Evolutionary conservation across 2,797 vertebrate species (phyloP).

Genomic region (Adrianichthys oophorus): DNA sequence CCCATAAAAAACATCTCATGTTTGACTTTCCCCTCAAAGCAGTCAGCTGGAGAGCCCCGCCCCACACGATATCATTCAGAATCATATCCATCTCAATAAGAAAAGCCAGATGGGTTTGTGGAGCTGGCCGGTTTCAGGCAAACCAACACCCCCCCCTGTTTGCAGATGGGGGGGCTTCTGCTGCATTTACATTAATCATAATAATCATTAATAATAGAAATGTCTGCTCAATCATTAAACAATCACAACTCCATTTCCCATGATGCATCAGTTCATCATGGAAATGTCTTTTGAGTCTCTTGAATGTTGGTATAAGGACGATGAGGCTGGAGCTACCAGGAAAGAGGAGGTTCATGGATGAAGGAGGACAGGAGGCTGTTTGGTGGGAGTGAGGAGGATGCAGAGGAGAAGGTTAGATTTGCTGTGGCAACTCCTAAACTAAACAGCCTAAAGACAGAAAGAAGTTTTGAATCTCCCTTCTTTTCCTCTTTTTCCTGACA

Average conservation of each 20-base stretch:
- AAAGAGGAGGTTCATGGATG: too few relatives aligned
- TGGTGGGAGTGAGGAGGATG: too few relatives aligned
- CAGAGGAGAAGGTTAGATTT: too few relatives aligned
- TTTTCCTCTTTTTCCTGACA: too few relatives aligned
- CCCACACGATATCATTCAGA: conserved; percentile 9
- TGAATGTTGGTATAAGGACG: conserved; percentile 14
- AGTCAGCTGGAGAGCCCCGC: conserved; percentile 7
- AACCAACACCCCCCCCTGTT: conserved; percentile 32
- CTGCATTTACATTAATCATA: conserved; percentile 60
- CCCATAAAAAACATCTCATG: too few relatives aligned
- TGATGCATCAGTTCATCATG: conserved; percentile 75
- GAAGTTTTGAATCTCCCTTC: too few relatives aligned
- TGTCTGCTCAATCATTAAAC: conserved; percentile 75
- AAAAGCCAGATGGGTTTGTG: conserved; percentile 32
- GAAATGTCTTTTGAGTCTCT: conserved; percentile 61
- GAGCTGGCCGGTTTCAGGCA: conserved; percentile 38
- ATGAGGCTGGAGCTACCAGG: too few relatives aligned
- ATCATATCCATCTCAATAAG: conserved; percentile 23
- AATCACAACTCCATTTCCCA: conserved; percentile 78
- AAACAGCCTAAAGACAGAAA: too few relatives aligned
- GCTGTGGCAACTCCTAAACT: too few relatives aligned
- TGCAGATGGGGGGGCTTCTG: conserved; percentile 33
- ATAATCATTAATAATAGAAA: conserved; percentile 58
- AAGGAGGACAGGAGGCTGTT: too few relatives aligned
- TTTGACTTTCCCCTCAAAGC: not conserved